A percentile compares a stretch with the other conserved stretches of the same genome.
Conservation (phyloP, 2,888 invertebrate genomes). For the Esperia sulphurella region DNA sequence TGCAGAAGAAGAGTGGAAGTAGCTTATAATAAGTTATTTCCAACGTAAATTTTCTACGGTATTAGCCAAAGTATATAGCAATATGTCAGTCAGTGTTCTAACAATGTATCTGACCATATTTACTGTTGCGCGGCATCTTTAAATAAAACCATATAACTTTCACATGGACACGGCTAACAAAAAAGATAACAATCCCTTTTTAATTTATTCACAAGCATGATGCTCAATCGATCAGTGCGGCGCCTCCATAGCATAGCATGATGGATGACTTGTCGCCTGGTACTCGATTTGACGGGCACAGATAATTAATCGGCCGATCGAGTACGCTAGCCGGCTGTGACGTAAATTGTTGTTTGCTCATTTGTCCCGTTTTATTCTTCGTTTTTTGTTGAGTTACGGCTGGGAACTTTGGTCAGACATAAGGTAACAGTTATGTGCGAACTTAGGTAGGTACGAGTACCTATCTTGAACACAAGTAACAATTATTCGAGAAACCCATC, state of each 20-base stretch:
- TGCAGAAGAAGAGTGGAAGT: too few relatives aligned
- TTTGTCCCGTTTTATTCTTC: background rate
- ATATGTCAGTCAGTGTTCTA: background rate
- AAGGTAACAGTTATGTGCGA: too few relatives aligned
- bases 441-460: too few relatives aligned
- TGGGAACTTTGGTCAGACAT: too few relatives aligned
- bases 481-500: too few relatives aligned
- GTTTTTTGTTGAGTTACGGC: too few relatives aligned
- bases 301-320: conserved; percentile 63
- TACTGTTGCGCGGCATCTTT: background rate
- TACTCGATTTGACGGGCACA: conserved; percentile 41
- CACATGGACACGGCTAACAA: background rate
- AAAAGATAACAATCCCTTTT: conserved; percentile 49
- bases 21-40: too few relatives aligned
- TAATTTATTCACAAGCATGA: conserved; percentile 64
- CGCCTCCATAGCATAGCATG: conserved; percentile 54
- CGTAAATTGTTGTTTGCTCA: conserved; percentile 1
- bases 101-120: background rate
- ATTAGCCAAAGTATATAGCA: too few relatives aligned
- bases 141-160: background rate
- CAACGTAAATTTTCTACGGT: too few relatives aligned
- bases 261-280: conserved; percentile 61
- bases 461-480: too few relatives aligned
- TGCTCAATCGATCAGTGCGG: conserved; percentile 63
- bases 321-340: conserved; percentile 5